phyloP scores from a whole-genome alignment of 2,888 invertebrate genomes.

The Romanomermis culicivorax region DNA sequence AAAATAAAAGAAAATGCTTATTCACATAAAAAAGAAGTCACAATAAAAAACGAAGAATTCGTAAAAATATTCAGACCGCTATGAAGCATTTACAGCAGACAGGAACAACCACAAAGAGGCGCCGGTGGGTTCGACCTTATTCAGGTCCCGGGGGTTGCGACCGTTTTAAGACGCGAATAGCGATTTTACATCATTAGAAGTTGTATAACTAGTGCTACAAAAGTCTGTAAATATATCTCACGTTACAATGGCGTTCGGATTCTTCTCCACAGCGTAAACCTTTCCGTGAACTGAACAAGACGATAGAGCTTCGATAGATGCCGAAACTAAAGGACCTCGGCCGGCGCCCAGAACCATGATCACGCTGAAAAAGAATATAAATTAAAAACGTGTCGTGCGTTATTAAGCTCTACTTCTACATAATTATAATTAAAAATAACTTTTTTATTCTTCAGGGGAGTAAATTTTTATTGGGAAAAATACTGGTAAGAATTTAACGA shows the following conservation, averaged over 20 bases:
- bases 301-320: slow-evolving; percentile 50
- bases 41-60: too few species aligned
- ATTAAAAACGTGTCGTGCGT: background rate
- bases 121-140: background rate
- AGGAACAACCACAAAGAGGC: too few species aligned
- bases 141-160: background rate
- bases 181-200: background rate
- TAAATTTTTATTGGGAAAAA: too few species aligned
- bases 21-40: too few species aligned
- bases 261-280: slow-evolving; percentile 90
- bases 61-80: too few species aligned
- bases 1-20: too few species aligned
- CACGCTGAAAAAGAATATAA: slow-evolving; percentile 32
- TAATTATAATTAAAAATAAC: too few species aligned
- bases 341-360: slow-evolving; percentile 84
- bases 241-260: slow-evolving; percentile 61
- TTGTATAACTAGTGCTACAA: background rate
- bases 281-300: slow-evolving; percentile 39
- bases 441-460: too few species aligned
- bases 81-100: too few species aligned
- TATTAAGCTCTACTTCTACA: too few species aligned
- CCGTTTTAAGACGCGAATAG: background rate
- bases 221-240: background rate
- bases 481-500: too few species aligned
- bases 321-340: slow-evolving; percentile 74